These are phyloP conservation scores for Fragum sueziense DNA, from an alignment of 2,888 invertebrate species.

Conservation along the genomic window DNA sequence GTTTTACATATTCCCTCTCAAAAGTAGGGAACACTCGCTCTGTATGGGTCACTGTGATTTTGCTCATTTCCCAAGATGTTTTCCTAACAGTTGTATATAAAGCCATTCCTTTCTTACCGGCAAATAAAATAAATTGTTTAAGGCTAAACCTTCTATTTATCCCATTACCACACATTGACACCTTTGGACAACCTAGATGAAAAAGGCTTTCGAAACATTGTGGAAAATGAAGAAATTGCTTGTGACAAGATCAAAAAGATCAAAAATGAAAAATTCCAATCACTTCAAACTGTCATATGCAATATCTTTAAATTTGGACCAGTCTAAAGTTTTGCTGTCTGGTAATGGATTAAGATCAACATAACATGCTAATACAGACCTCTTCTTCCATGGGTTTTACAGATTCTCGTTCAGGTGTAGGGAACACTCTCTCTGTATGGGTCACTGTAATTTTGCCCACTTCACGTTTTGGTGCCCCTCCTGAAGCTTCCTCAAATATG, in stretches of 20 bases:
- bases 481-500: constrained; percentile 75
- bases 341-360: background rate
- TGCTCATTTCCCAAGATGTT: constrained; percentile 83
- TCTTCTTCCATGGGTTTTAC: constrained; percentile 86
- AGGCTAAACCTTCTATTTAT: too few species aligned
- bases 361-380: constrained; percentile 77
- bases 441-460: constrained; percentile 86
- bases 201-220: too few species aligned
- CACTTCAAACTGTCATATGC: too few species aligned
- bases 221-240: too few species aligned
- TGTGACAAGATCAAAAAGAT: too few species aligned
- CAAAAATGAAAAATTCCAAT: too few species aligned
- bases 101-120: too few species aligned
- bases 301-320: too few species aligned
- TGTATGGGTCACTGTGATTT: constrained; percentile 88
- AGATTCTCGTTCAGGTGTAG: constrained; percentile 88
- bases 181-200: too few species aligned
- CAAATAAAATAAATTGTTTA: too few species aligned
- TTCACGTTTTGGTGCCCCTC: constrained; percentile 83
- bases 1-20: constrained; percentile 84
- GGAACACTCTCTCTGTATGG: constrained; percentile 90
- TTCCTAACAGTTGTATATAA: background rate
- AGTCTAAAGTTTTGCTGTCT: too few species aligned
- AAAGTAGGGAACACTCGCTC: constrained; percentile 91
- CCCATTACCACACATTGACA: too few species aligned